Conservation (phyloP, 2,797 vertebrate species). For the Pogoniulus pusillus region DNA sequence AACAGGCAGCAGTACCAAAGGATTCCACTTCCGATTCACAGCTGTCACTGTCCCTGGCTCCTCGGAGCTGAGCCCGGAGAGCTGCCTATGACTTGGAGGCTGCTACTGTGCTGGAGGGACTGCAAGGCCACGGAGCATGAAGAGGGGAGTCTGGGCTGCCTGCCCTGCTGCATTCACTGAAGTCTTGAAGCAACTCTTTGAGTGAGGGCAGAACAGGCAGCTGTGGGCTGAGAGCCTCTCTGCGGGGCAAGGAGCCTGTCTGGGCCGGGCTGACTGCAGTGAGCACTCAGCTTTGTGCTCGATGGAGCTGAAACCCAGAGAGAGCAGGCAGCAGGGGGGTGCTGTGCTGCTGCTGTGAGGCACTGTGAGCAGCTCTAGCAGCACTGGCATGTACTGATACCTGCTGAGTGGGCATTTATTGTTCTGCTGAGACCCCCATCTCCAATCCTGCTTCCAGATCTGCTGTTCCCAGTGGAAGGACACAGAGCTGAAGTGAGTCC, state of each 20-base stretch:
- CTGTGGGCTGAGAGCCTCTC: background rate
- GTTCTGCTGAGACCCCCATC: no score
- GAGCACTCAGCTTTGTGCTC: background rate
- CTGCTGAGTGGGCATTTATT: no score
- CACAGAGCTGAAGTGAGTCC: no score
- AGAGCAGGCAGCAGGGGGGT: background rate
- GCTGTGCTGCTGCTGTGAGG: background rate
- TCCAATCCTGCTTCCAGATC: no score
- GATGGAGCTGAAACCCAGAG: background rate
- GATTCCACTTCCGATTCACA: conserved; percentile 35
- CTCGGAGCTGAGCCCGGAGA: background rate
- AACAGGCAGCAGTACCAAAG: conserved; percentile 38
- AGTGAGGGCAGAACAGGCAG: background rate
- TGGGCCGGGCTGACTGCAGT: background rate
- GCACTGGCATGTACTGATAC: background rate
- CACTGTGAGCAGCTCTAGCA: rapidly evolving
- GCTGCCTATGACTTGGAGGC: background rate
- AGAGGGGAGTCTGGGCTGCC: background rate
- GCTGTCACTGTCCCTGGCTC: conserved; percentile 12
- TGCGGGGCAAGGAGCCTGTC: background rate
- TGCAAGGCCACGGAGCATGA: background rate
- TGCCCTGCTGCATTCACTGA: background rate
- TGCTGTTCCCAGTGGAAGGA: no score
- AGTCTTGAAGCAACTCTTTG: background rate
- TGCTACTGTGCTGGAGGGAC: background rate